phyloP scores from a whole-genome alignment of 2,888 invertebrate species.

The Micropterix aruncella region DNA sequence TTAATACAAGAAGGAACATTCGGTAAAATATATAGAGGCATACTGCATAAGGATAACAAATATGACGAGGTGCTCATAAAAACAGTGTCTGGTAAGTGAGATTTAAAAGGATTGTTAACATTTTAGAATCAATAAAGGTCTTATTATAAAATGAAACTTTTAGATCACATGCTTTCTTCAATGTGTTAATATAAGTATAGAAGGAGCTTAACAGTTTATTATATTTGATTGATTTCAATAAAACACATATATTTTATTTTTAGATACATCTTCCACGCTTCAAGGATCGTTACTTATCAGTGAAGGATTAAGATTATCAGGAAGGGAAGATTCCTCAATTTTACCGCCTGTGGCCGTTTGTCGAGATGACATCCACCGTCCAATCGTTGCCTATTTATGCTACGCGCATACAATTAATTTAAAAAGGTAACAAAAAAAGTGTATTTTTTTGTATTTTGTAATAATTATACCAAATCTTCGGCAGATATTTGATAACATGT shows the following conservation, averaged over 20 bases:
- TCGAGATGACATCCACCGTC: constrained; percentile 36
- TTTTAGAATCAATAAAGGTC: constrained; percentile 25
- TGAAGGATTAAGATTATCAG: constrained; percentile 61
- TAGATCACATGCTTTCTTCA: no score
- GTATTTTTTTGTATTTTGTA: not conserved
- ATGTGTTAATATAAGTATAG: not conserved
- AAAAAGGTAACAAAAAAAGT: constrained; percentile 36
- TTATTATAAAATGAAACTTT: no score
- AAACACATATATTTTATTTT: no score
- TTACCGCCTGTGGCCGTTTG: constrained; percentile 58
- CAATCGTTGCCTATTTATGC: constrained; percentile 58
- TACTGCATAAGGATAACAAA: constrained; percentile 42
- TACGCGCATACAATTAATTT: constrained; percentile 52
- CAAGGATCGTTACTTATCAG: constrained; percentile 57
- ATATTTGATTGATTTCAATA: no score
- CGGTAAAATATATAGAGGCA: constrained; percentile 72
- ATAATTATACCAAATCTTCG: constrained; percentile 6
- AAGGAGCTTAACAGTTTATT: no score
- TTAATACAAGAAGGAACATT: constrained; percentile 74
- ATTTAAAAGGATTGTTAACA: no score
- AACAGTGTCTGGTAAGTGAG: constrained; percentile 64
- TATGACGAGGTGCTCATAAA: constrained; percentile 73
- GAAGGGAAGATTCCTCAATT: constrained; percentile 56
- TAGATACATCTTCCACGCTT: constrained; percentile 57
- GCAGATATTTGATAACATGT: constrained; percentile 33